These are phyloP conservation scores for Nymphalis c-album DNA, from an alignment of 2,888 invertebrate species.

Conservation along the genomic window DNA sequence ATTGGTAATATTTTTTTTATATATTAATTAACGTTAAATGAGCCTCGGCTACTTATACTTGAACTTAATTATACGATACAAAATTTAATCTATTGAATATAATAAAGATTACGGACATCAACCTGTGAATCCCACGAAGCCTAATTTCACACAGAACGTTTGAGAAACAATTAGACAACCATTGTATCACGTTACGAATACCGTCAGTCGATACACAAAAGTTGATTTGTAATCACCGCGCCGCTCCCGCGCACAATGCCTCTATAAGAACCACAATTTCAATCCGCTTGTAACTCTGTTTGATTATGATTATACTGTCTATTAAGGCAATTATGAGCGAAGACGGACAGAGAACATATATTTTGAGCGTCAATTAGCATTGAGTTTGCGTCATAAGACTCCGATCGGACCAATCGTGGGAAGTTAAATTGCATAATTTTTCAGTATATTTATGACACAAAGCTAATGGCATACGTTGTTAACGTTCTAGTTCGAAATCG, in stretches of 20 bases:
- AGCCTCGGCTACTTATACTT: not conserved
- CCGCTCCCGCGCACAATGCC: conserved; percentile 50
- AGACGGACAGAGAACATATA: conserved; percentile 57
- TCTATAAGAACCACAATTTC: conserved; percentile 59
- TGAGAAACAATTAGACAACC: conserved; percentile 58
- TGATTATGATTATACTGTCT: conserved; percentile 71
- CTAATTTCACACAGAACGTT: conserved; percentile 51
- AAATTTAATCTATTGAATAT: conserved; percentile 13
- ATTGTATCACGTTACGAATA: conserved; percentile 51
- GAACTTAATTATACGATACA: conserved; percentile 9
- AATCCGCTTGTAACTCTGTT: conserved; percentile 69
- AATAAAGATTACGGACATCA: conserved; percentile 12
- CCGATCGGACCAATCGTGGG: conserved; percentile 48
- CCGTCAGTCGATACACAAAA: conserved; percentile 50
- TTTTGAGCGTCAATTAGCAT: conserved; percentile 64
- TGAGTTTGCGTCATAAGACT: conserved; percentile 49
- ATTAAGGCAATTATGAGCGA: conserved; percentile 71
- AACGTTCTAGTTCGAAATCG: conserved; percentile 39
- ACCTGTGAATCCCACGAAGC: conserved; percentile 29
- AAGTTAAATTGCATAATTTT: conserved; percentile 38
- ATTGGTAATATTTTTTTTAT: not conserved
- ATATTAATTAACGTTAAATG: conserved; percentile 9
- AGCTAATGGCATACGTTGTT: not conserved
- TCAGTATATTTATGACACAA: conserved; percentile 1
- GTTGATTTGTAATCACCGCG: conserved; percentile 59